phyloP scores from a whole-genome alignment of 1,140 invertebrate species.

The Dysdera silvatica region DNA sequence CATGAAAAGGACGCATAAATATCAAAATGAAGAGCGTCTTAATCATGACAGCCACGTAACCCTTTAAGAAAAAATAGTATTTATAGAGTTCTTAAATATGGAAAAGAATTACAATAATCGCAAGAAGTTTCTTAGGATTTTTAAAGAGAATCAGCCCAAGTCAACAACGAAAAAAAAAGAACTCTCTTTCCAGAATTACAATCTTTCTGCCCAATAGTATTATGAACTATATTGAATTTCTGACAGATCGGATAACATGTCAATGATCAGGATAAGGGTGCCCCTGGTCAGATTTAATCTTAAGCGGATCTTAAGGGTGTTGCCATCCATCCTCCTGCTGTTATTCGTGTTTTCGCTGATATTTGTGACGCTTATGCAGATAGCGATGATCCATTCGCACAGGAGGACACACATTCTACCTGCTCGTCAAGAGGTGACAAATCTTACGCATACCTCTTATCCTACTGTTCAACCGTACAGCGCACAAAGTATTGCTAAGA shows the following conservation, averaged over 20 bases:
- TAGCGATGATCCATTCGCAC: slow-evolving; percentile 34
- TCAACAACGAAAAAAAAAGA: too few relatives aligned
- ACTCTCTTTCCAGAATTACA: too few relatives aligned
- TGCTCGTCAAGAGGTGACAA: background rate
- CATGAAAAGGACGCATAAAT: too few relatives aligned
- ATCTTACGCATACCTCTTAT: background rate
- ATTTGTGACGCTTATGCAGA: slow-evolving; percentile 35
- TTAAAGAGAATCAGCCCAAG: too few relatives aligned
- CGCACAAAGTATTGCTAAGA: background rate
- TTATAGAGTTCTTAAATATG: too few relatives aligned
- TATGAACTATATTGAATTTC: too few relatives aligned
- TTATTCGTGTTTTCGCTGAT: slow-evolving; percentile 34
- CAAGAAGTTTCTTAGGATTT: too few relatives aligned
- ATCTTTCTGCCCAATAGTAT: too few relatives aligned
- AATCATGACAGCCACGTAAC: too few relatives aligned
- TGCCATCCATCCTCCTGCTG: slow-evolving; percentile 33
- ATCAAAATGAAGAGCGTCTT: too few relatives aligned
- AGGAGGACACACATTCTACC: slow-evolving; percentile 25
- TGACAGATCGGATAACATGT: background rate
- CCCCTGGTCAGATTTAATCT: slow-evolving; percentile 33
- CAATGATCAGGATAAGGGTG: slow-evolving; percentile 31
- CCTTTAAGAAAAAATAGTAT: too few relatives aligned
- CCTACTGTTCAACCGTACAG: background rate
- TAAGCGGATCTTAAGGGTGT: slow-evolving; percentile 30
- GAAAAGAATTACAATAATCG: too few relatives aligned